These are phyloP conservation scores for Eledona agricola DNA, from an alignment of 2,888 invertebrate genomes.

Conservation along the genomic window DNA sequence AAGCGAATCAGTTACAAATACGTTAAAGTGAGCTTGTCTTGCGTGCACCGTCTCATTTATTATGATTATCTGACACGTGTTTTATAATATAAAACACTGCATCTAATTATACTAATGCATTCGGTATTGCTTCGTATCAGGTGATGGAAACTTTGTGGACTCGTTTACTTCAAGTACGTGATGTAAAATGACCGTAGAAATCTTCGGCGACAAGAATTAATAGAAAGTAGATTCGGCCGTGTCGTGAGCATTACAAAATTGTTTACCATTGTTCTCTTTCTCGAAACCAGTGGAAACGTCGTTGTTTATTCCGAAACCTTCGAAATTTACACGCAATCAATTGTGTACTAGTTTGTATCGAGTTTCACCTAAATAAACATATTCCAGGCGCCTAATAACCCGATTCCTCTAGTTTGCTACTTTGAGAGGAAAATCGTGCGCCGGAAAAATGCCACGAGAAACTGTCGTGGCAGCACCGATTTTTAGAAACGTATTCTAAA, in stretches of 20 bases:
- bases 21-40: conserved; percentile 37
- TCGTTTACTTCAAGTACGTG: conserved; percentile 16
- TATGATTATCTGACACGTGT: conserved; percentile 43
- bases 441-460: no score
- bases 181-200: conserved; percentile 10
- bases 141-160: conserved; percentile 20
- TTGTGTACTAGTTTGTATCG: no score
- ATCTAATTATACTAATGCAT: conserved; percentile 34
- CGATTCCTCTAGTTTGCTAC: no score
- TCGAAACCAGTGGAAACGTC: no score
- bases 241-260: conserved; percentile 14
- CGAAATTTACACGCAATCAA: no score
- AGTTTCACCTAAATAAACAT: no score
- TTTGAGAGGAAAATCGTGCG: no score
- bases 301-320: no score
- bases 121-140: conserved; percentile 15
- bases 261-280: conserved; percentile 18
- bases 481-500: no score
- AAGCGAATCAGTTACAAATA: conserved; percentile 45
- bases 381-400: no score
- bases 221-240: conserved; percentile 19
- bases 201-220: conserved; percentile 18
- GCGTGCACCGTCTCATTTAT: conserved; percentile 43
- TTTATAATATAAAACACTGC: conserved; percentile 35
- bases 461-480: no score